These are phyloP conservation scores for Chromis chromis DNA, from an alignment of 2,797 vertebrate species.

Conservation along the genomic window DNA sequence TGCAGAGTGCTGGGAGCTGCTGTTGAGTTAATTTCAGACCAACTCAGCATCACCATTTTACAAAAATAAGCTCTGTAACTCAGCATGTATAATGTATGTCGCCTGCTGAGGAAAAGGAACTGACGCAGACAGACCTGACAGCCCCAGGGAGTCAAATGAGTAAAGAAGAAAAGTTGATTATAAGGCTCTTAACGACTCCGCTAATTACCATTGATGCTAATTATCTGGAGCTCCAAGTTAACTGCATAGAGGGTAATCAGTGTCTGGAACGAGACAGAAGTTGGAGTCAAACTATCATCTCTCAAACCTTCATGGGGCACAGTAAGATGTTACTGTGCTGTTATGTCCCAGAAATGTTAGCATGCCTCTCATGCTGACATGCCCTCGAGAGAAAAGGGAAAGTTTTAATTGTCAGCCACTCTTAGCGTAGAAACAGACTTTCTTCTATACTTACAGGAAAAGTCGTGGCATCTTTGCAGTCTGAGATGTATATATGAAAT, in stretches of 20 bases:
- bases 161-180: slow-evolving; percentile 84
- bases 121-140: slow-evolving; percentile 76
- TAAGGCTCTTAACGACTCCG: slow-evolving; percentile 82
- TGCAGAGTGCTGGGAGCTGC: slow-evolving; percentile 46
- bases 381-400: slow-evolving; percentile 44
- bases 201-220: slow-evolving; percentile 85
- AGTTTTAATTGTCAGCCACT: slow-evolving; percentile 39
- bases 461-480: slow-evolving; percentile 7
- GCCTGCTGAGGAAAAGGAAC: slow-evolving; percentile 74
- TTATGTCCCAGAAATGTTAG: slow-evolving; percentile 60
- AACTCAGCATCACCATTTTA: slow-evolving; percentile 66
- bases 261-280: slow-evolving; percentile 79
- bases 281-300: slow-evolving; percentile 79
- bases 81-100: slow-evolving; percentile 81
- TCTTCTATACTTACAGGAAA: slow-evolving; percentile 8
- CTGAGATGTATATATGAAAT: slow-evolving; percentile 4
- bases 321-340: slow-evolving; percentile 59
- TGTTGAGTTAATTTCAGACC: slow-evolving; percentile 63
- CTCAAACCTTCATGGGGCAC: slow-evolving; percentile 72
- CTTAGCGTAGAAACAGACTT: neutral
- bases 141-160: slow-evolving; percentile 81
- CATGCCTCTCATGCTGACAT: slow-evolving; percentile 43
- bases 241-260: slow-evolving; percentile 81
- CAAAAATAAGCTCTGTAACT: slow-evolving; percentile 69
- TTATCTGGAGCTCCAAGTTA: slow-evolving; percentile 82